Evolutionary conservation across 1,140 invertebrate species (phyloP), one percentile per base, ranked within the genome.

Genomic region (Eupristina koningsbergeri): DNA sequence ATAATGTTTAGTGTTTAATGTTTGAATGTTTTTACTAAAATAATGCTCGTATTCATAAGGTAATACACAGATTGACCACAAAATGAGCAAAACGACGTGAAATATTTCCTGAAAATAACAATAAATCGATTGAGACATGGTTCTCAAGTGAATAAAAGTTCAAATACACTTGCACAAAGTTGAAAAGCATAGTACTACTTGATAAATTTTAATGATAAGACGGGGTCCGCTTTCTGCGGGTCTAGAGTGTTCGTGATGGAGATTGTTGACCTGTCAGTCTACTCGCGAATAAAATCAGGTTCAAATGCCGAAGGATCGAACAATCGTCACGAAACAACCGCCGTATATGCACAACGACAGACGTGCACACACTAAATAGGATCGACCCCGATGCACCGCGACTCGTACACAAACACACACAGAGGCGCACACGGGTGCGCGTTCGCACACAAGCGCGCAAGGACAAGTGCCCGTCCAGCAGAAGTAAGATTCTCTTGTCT

Each of bases 231-330:
- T 58, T 58, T 26, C 6, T 39, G 36, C 64, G 29, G 13, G 2
- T 67, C 36, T 36, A 36, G 0, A 39, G 31, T 67, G 31, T 39
- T 36, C 39, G 26, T 15, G 39, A 71, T 6, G 0, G 26, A 71
- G 67, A 41, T 71, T 71, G 22, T 71, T 71, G 67, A 71, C 67
- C 67, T 71, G 67, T 71, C 67, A 71, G 67, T n/a, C 67, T 36
- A 5, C 29, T 71, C 8, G 26, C 36, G 36, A 41, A 5, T 17
- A 41, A 71, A 75, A 75, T 75, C 45, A 75, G 41, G 29, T 75
- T 29, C 17, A 73, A 75, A 36, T 13, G 41, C 15, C 45, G 45
- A 74, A 74, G 45, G 73, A 45, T 74, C 41, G 73, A 50, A 31
- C 36, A 45, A 50, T 50, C 73, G 45, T 50, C 45, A 74, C 11